Evolutionary conservation across 2,888 invertebrate species (phyloP).

Genomic region (Ctena decussata): DNA sequence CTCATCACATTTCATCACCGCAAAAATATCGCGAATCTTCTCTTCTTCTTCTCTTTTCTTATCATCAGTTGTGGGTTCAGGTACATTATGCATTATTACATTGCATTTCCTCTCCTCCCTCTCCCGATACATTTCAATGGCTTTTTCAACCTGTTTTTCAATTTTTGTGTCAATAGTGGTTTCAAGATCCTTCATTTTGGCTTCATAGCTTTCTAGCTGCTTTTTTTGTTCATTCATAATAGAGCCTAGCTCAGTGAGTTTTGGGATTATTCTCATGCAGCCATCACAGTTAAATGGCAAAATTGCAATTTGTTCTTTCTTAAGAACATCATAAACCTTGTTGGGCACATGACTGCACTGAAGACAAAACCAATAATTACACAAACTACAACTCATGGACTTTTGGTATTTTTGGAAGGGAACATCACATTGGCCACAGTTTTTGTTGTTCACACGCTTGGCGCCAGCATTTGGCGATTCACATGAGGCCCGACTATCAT

Average conservation of each 20-base stretch:
- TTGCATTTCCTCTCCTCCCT: conserved; percentile 15
- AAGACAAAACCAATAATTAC: background rate
- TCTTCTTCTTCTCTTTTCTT: background rate
- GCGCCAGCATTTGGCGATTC: too few relatives aligned
- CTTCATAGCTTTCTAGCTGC: background rate
- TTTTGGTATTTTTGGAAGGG: background rate
- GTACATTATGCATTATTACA: conserved; percentile 13
- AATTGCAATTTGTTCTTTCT: conserved; percentile 2
- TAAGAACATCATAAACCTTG: conserved; percentile 12
- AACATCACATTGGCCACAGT: conserved; percentile 3
- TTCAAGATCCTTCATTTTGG: background rate
- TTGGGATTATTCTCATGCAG: background rate
- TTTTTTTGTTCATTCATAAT: background rate
- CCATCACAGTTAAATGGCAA: conserved; percentile 34
- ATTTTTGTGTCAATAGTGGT: background rate
- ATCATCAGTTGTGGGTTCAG: background rate
- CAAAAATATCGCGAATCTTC: background rate
- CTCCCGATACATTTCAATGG: background rate
- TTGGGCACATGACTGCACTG: background rate
- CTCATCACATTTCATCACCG: background rate
- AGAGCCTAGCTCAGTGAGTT: background rate
- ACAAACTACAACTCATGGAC: conserved; percentile 1
- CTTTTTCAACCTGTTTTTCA: background rate
- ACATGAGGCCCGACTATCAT: too few relatives aligned
- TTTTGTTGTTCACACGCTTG: background rate